These are phyloP conservation scores for Acrocephalus scirpaceus DNA, from an alignment of 2,797 vertebrate genomes.

Conservation along the genomic window DNA sequence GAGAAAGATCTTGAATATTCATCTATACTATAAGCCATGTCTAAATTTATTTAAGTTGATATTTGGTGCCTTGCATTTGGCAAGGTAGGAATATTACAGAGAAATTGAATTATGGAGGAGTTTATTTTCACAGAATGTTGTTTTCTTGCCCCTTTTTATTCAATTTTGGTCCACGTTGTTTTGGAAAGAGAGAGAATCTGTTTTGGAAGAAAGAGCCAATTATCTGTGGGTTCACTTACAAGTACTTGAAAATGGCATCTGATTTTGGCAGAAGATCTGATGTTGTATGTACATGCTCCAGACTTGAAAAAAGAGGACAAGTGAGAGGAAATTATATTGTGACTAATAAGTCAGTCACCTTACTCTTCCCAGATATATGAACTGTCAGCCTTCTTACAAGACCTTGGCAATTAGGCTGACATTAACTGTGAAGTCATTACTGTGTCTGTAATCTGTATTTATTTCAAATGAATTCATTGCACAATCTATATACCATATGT, in stretches of 20 bases:
- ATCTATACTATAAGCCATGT: neutral
- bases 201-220: neutral
- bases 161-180: rapidly evolving
- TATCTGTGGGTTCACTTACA: neutral
- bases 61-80: neutral
- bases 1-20: neutral
- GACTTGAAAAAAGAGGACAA: neutral
- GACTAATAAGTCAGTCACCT: neutral
- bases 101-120: rapidly evolving
- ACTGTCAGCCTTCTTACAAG: neutral
- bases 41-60: neutral
- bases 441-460: neutral
- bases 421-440: neutral
- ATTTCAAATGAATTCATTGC: neutral
- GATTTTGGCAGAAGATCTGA: neutral
- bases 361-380: neutral
- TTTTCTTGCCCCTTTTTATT: neutral
- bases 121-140: neutral
- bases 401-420: neutral
- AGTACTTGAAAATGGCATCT: neutral
- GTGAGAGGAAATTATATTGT: neutral
- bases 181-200: neutral
- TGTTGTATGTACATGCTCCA: rapidly evolving
- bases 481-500: neutral
- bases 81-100: neutral